phyloP scores from a whole-genome alignment of 2,113 vertebrate genomes.

The Epinephelus cyanopodus region DNA sequence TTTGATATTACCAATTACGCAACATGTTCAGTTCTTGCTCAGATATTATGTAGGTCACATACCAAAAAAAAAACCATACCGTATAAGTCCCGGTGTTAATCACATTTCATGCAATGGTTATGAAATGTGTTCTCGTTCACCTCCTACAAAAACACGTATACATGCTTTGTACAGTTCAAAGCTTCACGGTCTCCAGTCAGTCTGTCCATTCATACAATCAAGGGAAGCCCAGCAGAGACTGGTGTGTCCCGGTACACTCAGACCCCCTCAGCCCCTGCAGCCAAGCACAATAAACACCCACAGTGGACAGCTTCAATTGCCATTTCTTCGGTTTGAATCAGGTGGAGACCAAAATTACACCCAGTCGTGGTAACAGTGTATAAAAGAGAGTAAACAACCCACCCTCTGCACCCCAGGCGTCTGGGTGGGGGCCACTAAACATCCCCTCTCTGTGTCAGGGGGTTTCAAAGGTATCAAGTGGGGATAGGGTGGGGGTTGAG shows the following conservation, averaged over 20 bases:
- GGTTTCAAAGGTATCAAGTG: constrained; percentile 62
- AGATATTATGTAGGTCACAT: neutral
- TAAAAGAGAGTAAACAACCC: constrained; percentile 61
- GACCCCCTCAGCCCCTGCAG: constrained; percentile 40
- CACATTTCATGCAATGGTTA: neutral
- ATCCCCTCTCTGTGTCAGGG: constrained; percentile 66
- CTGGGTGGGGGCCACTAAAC: constrained; percentile 65
- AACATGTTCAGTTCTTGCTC: neutral
- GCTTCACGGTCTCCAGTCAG: constrained; percentile 59
- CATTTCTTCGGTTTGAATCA: constrained; percentile 58
- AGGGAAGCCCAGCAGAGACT: constrained; percentile 73
- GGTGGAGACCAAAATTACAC: constrained; percentile 64
- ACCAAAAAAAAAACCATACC: neutral
- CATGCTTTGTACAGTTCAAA: constrained; percentile 67
- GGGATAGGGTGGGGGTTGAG: neutral
- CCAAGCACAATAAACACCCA: constrained; percentile 82
- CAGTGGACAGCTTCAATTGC: constrained; percentile 50
- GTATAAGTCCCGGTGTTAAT: neutral
- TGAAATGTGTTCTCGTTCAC: neutral
- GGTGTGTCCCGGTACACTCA: constrained; percentile 28
- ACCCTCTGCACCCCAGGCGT: constrained; percentile 46
- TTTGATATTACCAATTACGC: neutral
- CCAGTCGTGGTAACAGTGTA: constrained; percentile 27
- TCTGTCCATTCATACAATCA: constrained; percentile 77
- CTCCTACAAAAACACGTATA: neutral